Conservation (phyloP, 2,113 vertebrate species). For the Hystrix brachyura region DNA sequence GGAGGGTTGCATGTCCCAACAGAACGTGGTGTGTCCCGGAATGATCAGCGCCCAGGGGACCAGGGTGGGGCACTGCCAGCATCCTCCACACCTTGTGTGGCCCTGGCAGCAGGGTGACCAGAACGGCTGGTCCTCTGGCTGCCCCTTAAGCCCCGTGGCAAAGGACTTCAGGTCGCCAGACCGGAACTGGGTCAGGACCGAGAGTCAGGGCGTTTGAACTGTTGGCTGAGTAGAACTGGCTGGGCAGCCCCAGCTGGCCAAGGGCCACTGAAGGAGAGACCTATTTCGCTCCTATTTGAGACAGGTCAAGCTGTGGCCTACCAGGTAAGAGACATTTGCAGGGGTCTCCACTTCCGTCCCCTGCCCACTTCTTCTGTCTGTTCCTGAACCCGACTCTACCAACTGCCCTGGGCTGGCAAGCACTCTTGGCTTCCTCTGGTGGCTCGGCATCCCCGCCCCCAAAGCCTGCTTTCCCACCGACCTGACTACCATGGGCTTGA, state of each 20-base stretch:
- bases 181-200: not conserved
- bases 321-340: not conserved
- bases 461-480: not conserved
- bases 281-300: not conserved
- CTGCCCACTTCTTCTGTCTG: not conserved
- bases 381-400: constrained; percentile 26
- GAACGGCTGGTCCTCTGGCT: constrained; percentile 1
- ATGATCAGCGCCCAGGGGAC: not conserved
- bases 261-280: not conserved
- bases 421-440: not conserved
- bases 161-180: not conserved
- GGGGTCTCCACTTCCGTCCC: not conserved
- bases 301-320: not conserved
- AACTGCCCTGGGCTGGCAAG: not conserved
- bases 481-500: not conserved
- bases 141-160: not conserved
- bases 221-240: not conserved
- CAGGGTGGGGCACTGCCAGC: not conserved
- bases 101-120: not conserved
- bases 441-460: not conserved
- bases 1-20: not conserved
- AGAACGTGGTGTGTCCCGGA: not conserved
- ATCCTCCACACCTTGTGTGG: not conserved
- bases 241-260: not conserved
- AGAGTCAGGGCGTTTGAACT: not conserved